Base-by-base conservation (phyloP, 2,888 invertebrate genomes). In the Lomographa bimaculata region DNA sequence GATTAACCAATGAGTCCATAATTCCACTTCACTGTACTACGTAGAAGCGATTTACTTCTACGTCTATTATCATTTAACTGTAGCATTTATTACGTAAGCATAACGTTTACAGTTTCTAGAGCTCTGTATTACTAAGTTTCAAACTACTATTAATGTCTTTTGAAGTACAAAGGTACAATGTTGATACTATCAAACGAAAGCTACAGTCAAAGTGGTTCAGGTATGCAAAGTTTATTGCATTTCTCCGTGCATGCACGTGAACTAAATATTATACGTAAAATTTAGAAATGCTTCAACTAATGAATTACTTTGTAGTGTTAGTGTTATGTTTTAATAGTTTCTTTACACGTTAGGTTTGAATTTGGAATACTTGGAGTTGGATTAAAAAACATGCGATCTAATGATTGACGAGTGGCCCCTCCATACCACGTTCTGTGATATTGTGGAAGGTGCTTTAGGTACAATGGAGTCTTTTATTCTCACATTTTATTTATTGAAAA, bases 191-290 rank as follows among this genome's bases (percentile, higher is more conserved):
- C 9, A 28, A 43, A 34, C 24, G 33, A 26, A 37, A 43, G 34
- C 39, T 39, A 35, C 29, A 29, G 38, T 27, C 24, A 30, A 30
- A 34, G 28, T 35, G 19, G 18, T 23, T 28, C 5, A 18, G 9
- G 30, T 41, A 25, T 29, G 36, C 37, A 11, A 39, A 40, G 33
- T 48, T 50, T 48, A 47, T 51, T 42, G 47, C 50, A 34, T 43
- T 48, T 37, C 30, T 45, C 26, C 48, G 43, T 48, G 46, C 38
- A 42, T 37, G 38, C 32, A 35, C 45, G 32, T 33, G 32, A 11
- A 18, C 23, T 20, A 5, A 27, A 18, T 28, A 25, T 28, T 18
- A 33, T 16, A 26, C n/a, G 4, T 14, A 14, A 33, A 39, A 46
- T 43, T 25, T 28, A 39, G 32, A 24, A 40, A 28, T 40, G 23